Percentiles rank a stretch among this genome's conserved stretches.
These are phyloP conservation scores for Pseudomyrmex pallidus DNA, from an alignment of 1,140 invertebrate genomes.

Conservation along the genomic window DNA sequence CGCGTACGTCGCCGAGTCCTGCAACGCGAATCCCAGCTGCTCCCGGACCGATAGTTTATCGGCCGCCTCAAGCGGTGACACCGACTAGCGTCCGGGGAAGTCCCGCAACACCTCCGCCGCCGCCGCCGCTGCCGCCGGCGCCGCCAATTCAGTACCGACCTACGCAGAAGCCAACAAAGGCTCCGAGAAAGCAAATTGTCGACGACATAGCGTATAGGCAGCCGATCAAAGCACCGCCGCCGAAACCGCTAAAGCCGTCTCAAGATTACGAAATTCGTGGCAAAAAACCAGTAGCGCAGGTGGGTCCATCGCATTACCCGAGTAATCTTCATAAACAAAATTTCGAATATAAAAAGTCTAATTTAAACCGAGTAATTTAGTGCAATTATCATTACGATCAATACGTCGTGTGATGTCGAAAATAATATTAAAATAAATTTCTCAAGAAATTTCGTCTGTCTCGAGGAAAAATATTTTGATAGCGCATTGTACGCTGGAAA, in stretches of 20 bases:
- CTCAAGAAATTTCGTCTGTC: too few species aligned
- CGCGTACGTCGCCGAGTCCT: slow-evolving; percentile 31
- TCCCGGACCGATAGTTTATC: slow-evolving; percentile 41
- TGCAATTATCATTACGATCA: too few species aligned
- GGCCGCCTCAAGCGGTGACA: slow-evolving; percentile 22
- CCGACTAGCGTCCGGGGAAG: slow-evolving; percentile 10
- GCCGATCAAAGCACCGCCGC: slow-evolving; percentile 64
- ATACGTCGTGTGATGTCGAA: too few species aligned
- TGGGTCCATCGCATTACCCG: slow-evolving; percentile 68
- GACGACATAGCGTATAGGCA: slow-evolving; percentile 64
- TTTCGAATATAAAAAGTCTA: too few species aligned
- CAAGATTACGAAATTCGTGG: slow-evolving; percentile 78
- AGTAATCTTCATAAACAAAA: not conserved
- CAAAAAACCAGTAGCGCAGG: slow-evolving; percentile 90
- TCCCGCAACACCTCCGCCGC: not conserved
- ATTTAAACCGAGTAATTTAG: too few species aligned
- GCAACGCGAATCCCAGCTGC: not conserved
- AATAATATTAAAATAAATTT: too few species aligned
- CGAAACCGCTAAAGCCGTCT: slow-evolving; percentile 66
- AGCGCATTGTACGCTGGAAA: too few species aligned
- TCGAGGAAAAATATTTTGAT: too few species aligned
- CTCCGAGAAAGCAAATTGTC: slow-evolving; percentile 67
- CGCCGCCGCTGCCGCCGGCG: slow-evolving; percentile 58
- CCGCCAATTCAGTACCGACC: slow-evolving; percentile 75
- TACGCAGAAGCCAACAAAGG: slow-evolving; percentile 65